Evolutionary conservation across 92 coral and sea anemone species (phyloP), one percentile per base, ranked within the genome.

Genomic region (Parazoanthus swiftii): DNA sequence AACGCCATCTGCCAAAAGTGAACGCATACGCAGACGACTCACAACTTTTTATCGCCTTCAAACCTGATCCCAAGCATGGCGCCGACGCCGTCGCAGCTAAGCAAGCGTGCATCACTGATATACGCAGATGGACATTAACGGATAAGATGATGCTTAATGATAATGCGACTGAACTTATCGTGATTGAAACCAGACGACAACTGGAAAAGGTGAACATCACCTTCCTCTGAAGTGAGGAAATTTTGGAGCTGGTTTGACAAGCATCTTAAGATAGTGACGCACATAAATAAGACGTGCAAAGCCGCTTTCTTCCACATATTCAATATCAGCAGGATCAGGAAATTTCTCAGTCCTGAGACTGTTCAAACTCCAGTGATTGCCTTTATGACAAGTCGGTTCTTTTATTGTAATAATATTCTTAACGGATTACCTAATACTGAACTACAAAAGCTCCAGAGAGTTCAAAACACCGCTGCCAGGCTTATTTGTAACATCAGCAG

Each of bases 61-160:
- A 44, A 7, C 56, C 23, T 38, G 26, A 46, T 88, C 35, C 77
- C 71, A 11, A 43, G 75, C 36, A 35, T 26, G 39, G 5, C 1
- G 11, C 86, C 75, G 73, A 82, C 21, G 46, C 16, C 36, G 46
- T 65, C 71, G 71, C 48, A 6, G 48, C 48, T 44, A 44, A 3
- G 48, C 3, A 44, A 44, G 48, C 48, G 48, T 44, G 48, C 48
- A 63, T 82, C 75, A 10, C 5, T 51, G 75, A 68, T 35, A 81
- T 59, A 35, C 74, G 86, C 29, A 13, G 54, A 29, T 82, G 86
- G 86, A 82, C 59, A 76, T 16, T 54, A 63, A 56, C 81, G 43
- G 85, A 89, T 35, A 89, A 89, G 78, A 68, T 84, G 20, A 89
- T 74, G 85, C 56, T 85, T 36, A 89, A 89, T 89, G 89, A 74